A percentile compares a stretch with the other conserved stretches of the same genome.
phyloP scores from a whole-genome alignment of 2,797 vertebrate genomes.

The Takifugu ocellatus region DNA sequence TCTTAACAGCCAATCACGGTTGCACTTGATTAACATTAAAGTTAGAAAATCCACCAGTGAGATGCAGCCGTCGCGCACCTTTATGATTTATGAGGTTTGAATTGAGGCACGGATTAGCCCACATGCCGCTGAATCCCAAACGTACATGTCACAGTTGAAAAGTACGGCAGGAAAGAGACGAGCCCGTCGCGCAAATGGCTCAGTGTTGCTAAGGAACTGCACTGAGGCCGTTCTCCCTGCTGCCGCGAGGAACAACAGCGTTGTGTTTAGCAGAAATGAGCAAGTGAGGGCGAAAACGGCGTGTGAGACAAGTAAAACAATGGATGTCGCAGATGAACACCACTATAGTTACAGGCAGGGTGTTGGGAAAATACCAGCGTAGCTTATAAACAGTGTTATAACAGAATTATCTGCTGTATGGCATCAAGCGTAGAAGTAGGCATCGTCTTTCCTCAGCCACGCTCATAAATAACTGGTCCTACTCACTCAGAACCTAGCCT shows the following conservation, averaged over 20 bases:
- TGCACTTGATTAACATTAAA: constrained; percentile 44
- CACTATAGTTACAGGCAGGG: not conserved
- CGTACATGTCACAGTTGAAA: constrained; percentile 43
- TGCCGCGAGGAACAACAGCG: constrained; percentile 38
- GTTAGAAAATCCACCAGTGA: constrained; percentile 34
- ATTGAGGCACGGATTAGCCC: constrained; percentile 54
- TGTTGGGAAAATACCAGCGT: no score
- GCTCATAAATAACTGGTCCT: constrained; percentile 1
- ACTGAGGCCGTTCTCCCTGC: constrained; percentile 31
- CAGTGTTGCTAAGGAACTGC: constrained; percentile 71
- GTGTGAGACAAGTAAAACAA: not conserved
- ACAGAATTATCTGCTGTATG: not conserved
- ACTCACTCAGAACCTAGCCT: constrained; percentile 21
- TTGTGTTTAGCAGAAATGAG: constrained; percentile 12
- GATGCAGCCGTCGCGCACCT: constrained; percentile 27
- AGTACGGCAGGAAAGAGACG: constrained; percentile 37
- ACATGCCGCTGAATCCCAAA: constrained; percentile 37
- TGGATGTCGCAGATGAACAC: no score
- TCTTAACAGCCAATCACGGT: constrained; percentile 37
- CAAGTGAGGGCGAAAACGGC: no score
- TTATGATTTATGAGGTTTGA: constrained; percentile 44
- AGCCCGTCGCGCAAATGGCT: constrained; percentile 50
- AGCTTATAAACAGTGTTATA: no score
- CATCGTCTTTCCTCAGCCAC: constrained; percentile 5
- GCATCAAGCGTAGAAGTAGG: not conserved